Evolutionary conservation across 2,888 invertebrate species (phyloP).

Genomic region (Heterodera filipjevi): DNA sequence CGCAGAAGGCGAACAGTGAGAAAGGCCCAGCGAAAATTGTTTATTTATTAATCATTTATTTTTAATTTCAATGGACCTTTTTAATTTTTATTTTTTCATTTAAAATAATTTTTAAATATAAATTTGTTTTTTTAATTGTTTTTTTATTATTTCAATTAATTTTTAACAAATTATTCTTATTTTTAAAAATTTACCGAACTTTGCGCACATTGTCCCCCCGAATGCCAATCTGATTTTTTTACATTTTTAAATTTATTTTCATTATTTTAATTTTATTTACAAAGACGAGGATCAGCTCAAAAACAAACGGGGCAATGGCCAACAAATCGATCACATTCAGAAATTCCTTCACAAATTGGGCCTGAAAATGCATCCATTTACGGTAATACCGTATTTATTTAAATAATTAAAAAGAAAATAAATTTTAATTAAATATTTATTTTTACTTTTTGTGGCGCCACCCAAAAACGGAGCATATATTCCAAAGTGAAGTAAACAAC

Average conservation of each 20-base stretch:
- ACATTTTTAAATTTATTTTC: neutral
- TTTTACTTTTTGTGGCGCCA: conserved; percentile 54
- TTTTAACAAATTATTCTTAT: neutral
- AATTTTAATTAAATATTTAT: neutral
- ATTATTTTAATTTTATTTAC: conserved; percentile 38
- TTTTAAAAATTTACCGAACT: conserved; percentile 38
- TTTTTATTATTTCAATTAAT: neutral
- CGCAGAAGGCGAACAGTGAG: conserved; percentile 62
- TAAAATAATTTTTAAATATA: neutral
- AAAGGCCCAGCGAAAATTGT: conserved; percentile 57
- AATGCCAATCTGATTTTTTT: conserved; percentile 55
- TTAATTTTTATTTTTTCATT: neutral
- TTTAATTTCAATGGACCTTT: neutral
- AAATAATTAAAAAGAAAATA: neutral
- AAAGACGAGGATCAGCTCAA: conserved; percentile 58
- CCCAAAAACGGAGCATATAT: conserved; percentile 60
- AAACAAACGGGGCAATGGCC: conserved; percentile 62
- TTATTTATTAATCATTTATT: neutral
- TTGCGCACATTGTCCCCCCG: conserved; percentile 63
- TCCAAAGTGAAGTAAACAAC: conserved; percentile 63
- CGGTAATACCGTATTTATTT: neutral
- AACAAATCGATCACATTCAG: conserved; percentile 54
- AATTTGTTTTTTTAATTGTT: neutral
- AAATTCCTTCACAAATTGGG: conserved; percentile 59
- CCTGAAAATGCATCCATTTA: neutral